Evolutionary conservation across 1,140 invertebrate genomes (phyloP).

Genomic region (Hesperophylax magnus): DNA sequence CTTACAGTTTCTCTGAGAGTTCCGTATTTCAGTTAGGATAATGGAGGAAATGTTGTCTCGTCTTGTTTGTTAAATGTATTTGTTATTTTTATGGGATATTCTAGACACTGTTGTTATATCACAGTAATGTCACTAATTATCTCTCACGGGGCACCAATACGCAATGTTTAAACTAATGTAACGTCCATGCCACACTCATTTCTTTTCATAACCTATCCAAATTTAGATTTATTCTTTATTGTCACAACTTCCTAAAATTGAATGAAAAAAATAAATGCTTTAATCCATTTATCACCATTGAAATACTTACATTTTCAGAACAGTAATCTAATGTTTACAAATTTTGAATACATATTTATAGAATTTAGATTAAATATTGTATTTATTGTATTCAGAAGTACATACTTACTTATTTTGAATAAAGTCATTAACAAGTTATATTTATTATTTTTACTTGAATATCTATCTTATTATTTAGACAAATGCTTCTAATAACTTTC

Average conservation of each 20-base stretch:
- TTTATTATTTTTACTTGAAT: not conserved
- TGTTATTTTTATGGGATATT: slow-evolving; percentile 5
- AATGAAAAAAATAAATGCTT: too few species aligned
- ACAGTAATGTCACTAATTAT: slow-evolving; percentile 4
- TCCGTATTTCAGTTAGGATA: slow-evolving; percentile 10
- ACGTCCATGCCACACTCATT: not conserved
- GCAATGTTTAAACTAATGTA: not conserved
- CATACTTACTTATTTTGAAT: not conserved
- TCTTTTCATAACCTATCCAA: not conserved
- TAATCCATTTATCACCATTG: too few species aligned
- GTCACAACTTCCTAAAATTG: too few species aligned
- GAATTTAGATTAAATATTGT: not conserved
- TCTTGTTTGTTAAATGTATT: slow-evolving; percentile 14
- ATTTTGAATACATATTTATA: not conserved
- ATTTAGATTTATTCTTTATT: too few species aligned
- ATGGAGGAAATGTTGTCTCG: not conserved
- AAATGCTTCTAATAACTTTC: not conserved
- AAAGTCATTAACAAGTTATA: not conserved
- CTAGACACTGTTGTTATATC: slow-evolving; percentile 30
- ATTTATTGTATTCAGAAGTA: not conserved
- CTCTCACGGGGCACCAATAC: slow-evolving; percentile 5
- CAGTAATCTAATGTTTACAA: not conserved
- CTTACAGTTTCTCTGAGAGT: too few species aligned
- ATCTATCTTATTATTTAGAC: not conserved
- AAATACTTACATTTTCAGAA: too few species aligned